Conservation (phyloP, 2,888 invertebrate genomes). For the Erpobdella octoculata region DNA sequence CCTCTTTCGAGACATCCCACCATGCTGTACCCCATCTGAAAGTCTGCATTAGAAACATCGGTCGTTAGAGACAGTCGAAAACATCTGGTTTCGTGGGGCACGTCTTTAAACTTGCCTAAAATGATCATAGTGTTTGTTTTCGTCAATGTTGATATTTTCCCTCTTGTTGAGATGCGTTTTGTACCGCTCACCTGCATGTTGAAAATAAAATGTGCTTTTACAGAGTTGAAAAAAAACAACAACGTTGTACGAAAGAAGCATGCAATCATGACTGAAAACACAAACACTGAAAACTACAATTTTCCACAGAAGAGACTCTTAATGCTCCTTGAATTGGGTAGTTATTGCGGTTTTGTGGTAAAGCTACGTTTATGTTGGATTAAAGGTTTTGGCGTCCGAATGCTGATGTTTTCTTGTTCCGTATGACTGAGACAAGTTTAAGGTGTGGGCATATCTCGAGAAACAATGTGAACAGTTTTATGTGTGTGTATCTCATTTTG, state of each 20-base stretch:
- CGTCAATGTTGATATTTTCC: slow-evolving; percentile 71
- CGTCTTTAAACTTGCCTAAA: slow-evolving; percentile 66
- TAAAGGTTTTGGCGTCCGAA: neutral
- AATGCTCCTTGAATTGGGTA: neutral
- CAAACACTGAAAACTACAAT: neutral
- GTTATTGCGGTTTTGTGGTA: neutral
- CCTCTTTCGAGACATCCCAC: slow-evolving; percentile 76
- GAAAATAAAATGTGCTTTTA: neutral
- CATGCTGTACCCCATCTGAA: slow-evolving; percentile 82
- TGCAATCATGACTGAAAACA: slow-evolving; percentile 6
- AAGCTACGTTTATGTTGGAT: slow-evolving; percentile 3
- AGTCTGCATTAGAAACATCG: slow-evolving; percentile 74
- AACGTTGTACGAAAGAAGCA: neutral
- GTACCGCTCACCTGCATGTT: slow-evolving; percentile 64
- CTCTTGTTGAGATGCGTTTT: slow-evolving; percentile 67
- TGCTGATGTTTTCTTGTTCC: no score
- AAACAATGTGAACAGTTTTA: no score
- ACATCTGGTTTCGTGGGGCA: slow-evolving; percentile 38
- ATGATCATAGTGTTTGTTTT: slow-evolving; percentile 68
- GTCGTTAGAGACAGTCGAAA: slow-evolving; percentile 66
- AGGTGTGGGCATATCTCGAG: no score
- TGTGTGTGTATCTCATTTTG: no score
- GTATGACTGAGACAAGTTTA: no score
- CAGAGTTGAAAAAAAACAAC: neutral
- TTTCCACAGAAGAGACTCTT: neutral